These are phyloP conservation scores for Kryptopterus vitreolus DNA, from an alignment of 2,797 vertebrate genomes.

Conservation along the genomic window DNA sequence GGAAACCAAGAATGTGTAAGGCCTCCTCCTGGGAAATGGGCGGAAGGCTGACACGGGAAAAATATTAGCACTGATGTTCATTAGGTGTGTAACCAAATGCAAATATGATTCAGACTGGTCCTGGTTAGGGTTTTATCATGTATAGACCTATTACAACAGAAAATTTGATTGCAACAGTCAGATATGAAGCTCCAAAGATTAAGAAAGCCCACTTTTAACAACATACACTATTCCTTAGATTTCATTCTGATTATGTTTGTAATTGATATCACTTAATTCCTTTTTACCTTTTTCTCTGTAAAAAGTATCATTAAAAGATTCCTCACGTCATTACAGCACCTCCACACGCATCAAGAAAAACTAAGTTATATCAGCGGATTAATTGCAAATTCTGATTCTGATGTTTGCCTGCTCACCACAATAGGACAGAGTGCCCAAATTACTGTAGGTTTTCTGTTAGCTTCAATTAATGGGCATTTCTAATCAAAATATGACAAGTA, in stretches of 20 bases:
- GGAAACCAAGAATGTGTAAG: constrained; percentile 94
- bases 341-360: too few species aligned
- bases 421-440: too few species aligned
- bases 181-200: too few species aligned
- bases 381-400: too few species aligned
- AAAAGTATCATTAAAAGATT: background rate
- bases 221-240: background rate
- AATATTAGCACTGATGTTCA: background rate
- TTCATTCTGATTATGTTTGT: background rate
- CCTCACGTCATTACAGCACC: too few species aligned
- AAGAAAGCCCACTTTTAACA: background rate
- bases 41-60: constrained; percentile 77
- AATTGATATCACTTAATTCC: background rate
- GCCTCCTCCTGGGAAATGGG: constrained; percentile 97
- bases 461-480: too few species aligned
- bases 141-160: background rate
- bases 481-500: too few species aligned
- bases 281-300: background rate
- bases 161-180: background rate
- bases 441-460: too few species aligned
- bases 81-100: background rate
- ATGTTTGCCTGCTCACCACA: too few species aligned
- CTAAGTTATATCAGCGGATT: too few species aligned
- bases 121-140: too few species aligned
- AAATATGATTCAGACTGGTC: background rate